A percentile compares a stretch with the other conserved stretches of the same genome.
These are phyloP conservation scores for Orius laevigatus DNA, from an alignment of 1,140 invertebrate genomes.

Conservation along the genomic window DNA sequence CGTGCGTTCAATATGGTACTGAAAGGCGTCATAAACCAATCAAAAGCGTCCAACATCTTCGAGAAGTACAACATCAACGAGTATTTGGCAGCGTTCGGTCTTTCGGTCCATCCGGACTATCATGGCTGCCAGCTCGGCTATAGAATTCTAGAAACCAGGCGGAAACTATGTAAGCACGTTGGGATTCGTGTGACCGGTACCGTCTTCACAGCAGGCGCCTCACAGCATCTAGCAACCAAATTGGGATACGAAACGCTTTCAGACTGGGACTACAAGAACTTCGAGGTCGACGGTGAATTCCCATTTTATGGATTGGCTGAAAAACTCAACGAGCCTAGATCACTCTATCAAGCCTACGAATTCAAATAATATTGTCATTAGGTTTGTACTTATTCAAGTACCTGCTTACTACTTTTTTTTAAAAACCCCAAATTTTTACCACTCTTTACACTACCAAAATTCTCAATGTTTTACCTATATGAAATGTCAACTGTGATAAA, in stretches of 20 bases:
- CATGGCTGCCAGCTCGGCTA: constrained; percentile 7
- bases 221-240: background rate
- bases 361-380: no score
- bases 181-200: constrained; percentile 1
- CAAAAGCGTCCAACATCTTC: constrained; percentile 3
- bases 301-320: no score
- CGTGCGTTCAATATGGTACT: background rate
- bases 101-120: constrained; percentile 10
- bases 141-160: background rate
- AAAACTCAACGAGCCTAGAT: no score
- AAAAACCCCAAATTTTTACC: no score
- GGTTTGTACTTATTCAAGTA: no score
- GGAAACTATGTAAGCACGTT: constrained; percentile 4
- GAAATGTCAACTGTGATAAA: no score
- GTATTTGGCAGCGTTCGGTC: constrained; percentile 5
- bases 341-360: no score
- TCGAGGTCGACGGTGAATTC: no score
- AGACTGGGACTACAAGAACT: no score
- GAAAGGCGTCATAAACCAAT: background rate
- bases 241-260: background rate
- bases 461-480: no score
- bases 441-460: no score
- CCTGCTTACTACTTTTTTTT: no score
- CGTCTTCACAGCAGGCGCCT: constrained; percentile 1
- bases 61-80: constrained; percentile 7